Evolutionary conservation across 2,113 vertebrate species (phyloP).

Genomic region (Alces alces): DNA sequence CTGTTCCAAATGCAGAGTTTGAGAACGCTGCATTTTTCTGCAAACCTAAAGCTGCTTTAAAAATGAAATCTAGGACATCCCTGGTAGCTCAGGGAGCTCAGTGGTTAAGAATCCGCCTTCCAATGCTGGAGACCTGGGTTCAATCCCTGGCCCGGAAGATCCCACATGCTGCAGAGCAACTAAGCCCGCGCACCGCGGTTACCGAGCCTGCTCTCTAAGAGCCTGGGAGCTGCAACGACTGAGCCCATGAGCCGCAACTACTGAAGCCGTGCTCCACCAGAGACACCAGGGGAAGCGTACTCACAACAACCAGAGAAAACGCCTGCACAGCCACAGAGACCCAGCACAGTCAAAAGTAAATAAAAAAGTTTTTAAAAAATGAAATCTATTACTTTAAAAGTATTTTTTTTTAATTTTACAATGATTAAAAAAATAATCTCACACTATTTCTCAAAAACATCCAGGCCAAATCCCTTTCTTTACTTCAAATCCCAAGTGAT

Average conservation of each 20-base stretch:
- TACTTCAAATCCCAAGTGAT: not conserved
- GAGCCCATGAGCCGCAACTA: not conserved
- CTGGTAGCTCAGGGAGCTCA: not conserved
- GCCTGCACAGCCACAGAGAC: not conserved
- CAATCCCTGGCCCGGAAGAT: not conserved
- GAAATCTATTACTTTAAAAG: not conserved
- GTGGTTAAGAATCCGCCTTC: not conserved
- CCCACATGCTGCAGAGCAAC: not conserved
- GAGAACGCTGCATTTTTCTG: not conserved
- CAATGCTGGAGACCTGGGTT: not conserved
- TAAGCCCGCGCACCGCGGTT: not conserved
- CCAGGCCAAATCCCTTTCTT: not conserved
- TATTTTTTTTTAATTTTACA: not conserved
- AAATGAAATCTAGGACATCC: not conserved
- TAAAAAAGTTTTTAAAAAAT: not conserved
- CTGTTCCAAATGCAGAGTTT: not conserved
- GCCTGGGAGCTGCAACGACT: not conserved
- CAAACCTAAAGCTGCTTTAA: constrained; percentile 15
- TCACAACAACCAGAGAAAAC: not conserved
- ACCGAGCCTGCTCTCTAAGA: not conserved
- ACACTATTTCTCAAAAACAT: not conserved
- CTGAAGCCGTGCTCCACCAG: fast-evolving
- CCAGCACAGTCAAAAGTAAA: not conserved
- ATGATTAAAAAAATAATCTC: not conserved
- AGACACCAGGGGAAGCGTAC: not conserved